Conservation (phyloP, 2,888 invertebrate genomes). For the Brenthis ino region DNA sequence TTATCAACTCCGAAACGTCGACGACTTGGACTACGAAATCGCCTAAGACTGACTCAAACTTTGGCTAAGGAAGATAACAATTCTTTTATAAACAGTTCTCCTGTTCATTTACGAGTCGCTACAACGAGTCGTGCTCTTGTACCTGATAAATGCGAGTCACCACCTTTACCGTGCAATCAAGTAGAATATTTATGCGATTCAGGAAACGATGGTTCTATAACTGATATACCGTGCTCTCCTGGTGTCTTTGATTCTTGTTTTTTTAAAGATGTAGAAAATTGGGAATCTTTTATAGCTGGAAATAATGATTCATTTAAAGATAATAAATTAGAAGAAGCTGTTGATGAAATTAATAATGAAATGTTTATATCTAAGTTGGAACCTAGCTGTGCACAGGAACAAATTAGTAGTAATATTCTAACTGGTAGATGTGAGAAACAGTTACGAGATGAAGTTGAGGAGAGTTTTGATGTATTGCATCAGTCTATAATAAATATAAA, state of each 20-base stretch:
- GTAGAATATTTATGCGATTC: conserved; percentile 67
- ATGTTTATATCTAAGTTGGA: conserved; percentile 62
- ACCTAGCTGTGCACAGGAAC: conserved; percentile 41
- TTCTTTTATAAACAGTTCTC: conserved; percentile 44
- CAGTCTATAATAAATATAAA: conserved; percentile 74
- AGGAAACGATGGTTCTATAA: conserved; percentile 52
- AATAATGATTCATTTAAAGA: conserved; percentile 35
- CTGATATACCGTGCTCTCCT: conserved; percentile 60
- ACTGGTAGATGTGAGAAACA: conserved; percentile 45
- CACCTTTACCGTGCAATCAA: conserved; percentile 73
- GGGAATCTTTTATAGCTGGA: conserved; percentile 56
- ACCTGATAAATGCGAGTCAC: conserved; percentile 60
- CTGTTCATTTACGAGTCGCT: conserved; percentile 46
- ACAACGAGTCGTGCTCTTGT: conserved; percentile 21
- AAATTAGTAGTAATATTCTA: conserved; percentile 42
- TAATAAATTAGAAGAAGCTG: conserved; percentile 42
- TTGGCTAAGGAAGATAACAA: conserved; percentile 19
- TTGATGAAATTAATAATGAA: conserved; percentile 46
- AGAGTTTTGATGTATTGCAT: conserved; percentile 78
- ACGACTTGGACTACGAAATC: conserved; percentile 56
- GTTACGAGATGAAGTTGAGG: conserved; percentile 57
- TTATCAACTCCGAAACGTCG: conserved; percentile 68
- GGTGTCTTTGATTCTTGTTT: conserved; percentile 51
- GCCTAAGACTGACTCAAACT: conserved; percentile 27
- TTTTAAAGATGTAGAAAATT: conserved; percentile 48